Evolutionary conservation across 1,140 invertebrate species (phyloP).

Genomic region (Heliconius melpomene): DNA sequence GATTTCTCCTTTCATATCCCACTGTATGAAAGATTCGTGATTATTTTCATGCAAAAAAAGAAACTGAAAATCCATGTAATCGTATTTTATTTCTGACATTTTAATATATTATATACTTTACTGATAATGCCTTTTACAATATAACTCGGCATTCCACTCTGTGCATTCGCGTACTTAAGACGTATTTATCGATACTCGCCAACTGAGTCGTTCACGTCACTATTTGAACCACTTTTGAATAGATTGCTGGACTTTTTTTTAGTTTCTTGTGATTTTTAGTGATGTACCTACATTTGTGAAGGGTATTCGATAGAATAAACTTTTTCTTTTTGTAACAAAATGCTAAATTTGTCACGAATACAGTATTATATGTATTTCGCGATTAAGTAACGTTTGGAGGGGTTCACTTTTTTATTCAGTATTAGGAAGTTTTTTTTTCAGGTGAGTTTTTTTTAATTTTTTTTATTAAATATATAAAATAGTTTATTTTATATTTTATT

Average conservation of each 20-base stretch:
- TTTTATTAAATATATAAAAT: no score
- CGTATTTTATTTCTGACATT: constrained; percentile 44
- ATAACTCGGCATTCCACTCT: constrained; percentile 47
- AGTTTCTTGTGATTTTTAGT: constrained; percentile 37
- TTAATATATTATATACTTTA: constrained; percentile 49
- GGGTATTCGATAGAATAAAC: constrained; percentile 1
- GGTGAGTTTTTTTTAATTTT: constrained; percentile 30
- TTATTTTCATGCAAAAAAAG: background rate
- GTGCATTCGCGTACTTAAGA: constrained; percentile 48
- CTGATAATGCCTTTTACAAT: constrained; percentile 50
- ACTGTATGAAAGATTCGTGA: background rate
- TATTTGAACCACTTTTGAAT: constrained; percentile 36
- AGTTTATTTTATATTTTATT: no score
- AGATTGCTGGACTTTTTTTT: constrained; percentile 41
- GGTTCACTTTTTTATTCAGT: constrained; percentile 6
- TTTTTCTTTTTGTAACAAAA: constrained; percentile 42
- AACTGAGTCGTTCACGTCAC: constrained; percentile 41
- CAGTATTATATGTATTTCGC: constrained; percentile 50
- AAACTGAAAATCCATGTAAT: constrained; percentile 42
- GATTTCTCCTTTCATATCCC: background rate
- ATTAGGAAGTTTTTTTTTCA: constrained; percentile 4
- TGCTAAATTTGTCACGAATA: constrained; percentile 47
- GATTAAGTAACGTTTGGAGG: constrained; percentile 44
- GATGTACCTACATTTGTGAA: constrained; percentile 24
- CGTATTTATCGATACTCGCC: constrained; percentile 51